Percentiles rank a stretch among this genome's conserved stretches.
phyloP scores from a whole-genome alignment of 2,113 vertebrate genomes.

The Barnardius zonarius region DNA sequence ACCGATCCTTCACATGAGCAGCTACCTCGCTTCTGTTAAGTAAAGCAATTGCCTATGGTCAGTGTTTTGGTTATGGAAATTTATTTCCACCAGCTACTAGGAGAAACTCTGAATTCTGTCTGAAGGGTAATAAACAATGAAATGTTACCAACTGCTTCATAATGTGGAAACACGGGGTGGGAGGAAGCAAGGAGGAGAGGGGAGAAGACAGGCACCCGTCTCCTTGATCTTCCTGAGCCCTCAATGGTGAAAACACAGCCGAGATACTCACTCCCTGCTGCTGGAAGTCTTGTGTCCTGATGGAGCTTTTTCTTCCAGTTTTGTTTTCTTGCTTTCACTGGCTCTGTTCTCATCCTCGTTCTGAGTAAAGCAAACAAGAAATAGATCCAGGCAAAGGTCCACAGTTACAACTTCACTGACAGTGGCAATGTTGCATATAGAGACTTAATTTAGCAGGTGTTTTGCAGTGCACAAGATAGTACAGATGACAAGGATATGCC shows the following conservation, averaged over 20 bases:
- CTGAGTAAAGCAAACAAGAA: slow-evolving; percentile 72
- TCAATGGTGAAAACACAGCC: not conserved
- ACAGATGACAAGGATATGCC: not conserved
- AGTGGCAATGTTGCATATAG: not conserved
- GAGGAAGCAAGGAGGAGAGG: not conserved
- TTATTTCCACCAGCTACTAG: not conserved
- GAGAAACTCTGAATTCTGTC: not conserved
- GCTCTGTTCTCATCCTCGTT: slow-evolving; percentile 87
- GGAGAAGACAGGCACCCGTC: not conserved
- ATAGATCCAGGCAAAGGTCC: not conserved
- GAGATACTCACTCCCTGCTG: slow-evolving; percentile 88
- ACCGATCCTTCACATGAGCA: not conserved
- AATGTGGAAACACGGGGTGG: not conserved
- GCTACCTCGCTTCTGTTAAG: not conserved
- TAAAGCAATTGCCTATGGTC: not conserved
- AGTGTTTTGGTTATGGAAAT: not conserved
- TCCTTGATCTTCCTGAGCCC: not conserved
- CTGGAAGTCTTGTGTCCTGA: slow-evolving; percentile 86
- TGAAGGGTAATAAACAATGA: not conserved
- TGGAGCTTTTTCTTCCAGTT: slow-evolving; percentile 87
- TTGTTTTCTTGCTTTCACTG: slow-evolving; percentile 89
- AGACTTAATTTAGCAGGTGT: not conserved
- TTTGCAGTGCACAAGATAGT: not conserved
- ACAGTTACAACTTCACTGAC: not conserved
- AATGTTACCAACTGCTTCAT: not conserved